phyloP scores from a whole-genome alignment of 1,140 invertebrate genomes.

The Streblospio benedicti region DNA sequence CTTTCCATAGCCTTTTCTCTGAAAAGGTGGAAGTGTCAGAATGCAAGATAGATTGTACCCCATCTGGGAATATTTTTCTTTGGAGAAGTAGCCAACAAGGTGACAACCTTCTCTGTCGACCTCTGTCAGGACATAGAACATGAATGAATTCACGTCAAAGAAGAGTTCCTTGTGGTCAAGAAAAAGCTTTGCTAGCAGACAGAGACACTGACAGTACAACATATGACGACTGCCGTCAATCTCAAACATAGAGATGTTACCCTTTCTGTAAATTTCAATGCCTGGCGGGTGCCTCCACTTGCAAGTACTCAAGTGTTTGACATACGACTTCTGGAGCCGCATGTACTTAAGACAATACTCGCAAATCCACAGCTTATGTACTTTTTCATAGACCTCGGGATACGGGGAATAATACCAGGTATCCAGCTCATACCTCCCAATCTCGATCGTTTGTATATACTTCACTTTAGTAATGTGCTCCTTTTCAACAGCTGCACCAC shows the following conservation, averaged over 20 bases:
- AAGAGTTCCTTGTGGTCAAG: slow-evolving; percentile 96
- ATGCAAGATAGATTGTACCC: slow-evolving; percentile 99
- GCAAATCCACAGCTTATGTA: slow-evolving; percentile 89
- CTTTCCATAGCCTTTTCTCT: slow-evolving; percentile 86
- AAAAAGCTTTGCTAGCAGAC: slow-evolving; percentile 91
- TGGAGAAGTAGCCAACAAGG: slow-evolving; percentile 52
- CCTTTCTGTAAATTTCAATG: slow-evolving; percentile 82
- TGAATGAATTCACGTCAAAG: slow-evolving; percentile 96
- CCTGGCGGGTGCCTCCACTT: slow-evolving; percentile 86
- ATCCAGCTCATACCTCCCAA: slow-evolving; percentile 92
- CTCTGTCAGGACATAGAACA: slow-evolving; percentile 90
- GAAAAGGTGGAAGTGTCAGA: slow-evolving; percentile 97
- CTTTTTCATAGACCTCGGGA: slow-evolving; percentile 86
- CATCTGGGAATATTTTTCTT: slow-evolving; percentile 88
- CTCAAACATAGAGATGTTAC: slow-evolving; percentile 52
- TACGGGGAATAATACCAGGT: slow-evolving; percentile 99
- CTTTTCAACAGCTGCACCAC: too few relatives aligned
- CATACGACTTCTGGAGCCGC: neutral
- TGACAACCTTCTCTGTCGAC: slow-evolving; percentile 66
- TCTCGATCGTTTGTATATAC: too few relatives aligned
- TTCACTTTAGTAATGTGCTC: too few relatives aligned
- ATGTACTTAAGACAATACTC: slow-evolving; percentile 97
- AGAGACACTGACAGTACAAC: slow-evolving; percentile 97
- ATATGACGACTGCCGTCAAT: slow-evolving; percentile 94
- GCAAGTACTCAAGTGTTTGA: slow-evolving; percentile 63